Conservation (phyloP, 2,888 invertebrate genomes). For the Pocota personata region DNA sequence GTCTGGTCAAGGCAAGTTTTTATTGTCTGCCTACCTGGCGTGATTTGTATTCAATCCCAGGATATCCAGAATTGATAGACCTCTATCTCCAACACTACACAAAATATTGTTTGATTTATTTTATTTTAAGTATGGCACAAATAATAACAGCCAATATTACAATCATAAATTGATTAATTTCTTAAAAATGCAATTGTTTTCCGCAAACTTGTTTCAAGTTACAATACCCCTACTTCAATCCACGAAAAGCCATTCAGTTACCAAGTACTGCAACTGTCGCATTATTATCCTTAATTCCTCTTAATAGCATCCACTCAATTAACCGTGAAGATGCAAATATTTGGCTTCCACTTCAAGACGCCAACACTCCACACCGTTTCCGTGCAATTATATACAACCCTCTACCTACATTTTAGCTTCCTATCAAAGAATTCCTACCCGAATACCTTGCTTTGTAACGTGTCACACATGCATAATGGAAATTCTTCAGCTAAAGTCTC, state of each 20-base stretch:
- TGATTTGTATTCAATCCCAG: too few species aligned
- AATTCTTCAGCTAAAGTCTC: constrained; percentile 22
- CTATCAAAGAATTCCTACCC: constrained; percentile 12
- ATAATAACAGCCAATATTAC: too few species aligned
- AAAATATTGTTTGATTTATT: too few species aligned
- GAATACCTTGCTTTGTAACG: constrained; percentile 57
- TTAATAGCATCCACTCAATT: constrained; percentile 37
- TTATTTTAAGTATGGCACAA: too few species aligned
- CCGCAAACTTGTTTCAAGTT: neutral
- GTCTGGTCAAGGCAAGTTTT: too few species aligned
- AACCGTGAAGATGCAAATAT: constrained; percentile 56
- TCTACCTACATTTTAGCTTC: neutral
- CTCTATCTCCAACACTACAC: too few species aligned
- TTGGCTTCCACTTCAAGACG: constrained; percentile 38
- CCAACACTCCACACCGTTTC: constrained; percentile 19
- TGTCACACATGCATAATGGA: constrained; percentile 58
- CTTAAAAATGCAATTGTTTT: neutral
- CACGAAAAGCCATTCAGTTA: neutral
- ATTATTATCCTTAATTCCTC: neutral
- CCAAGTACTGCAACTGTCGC: neutral
- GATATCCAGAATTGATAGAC: too few species aligned
- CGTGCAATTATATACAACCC: neutral
- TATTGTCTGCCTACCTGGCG: too few species aligned
- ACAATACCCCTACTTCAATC: neutral
- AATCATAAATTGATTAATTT: neutral